These are phyloP conservation scores for Cheilosia soror DNA, from an alignment of 2,888 invertebrate genomes.

Conservation along the genomic window DNA sequence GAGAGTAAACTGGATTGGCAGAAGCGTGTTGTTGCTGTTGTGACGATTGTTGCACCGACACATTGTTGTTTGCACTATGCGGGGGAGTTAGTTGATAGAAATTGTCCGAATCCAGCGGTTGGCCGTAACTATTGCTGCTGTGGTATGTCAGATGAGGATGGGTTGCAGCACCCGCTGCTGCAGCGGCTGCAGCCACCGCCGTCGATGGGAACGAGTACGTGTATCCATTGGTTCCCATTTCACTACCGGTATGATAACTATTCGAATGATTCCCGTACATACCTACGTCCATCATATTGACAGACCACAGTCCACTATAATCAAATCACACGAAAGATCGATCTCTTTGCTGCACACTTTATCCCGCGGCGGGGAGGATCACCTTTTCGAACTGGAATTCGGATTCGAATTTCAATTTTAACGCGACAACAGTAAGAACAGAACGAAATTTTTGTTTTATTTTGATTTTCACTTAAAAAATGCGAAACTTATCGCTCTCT, in stretches of 20 bases:
- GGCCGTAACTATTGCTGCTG: slow-evolving; percentile 79
- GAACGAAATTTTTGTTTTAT: slow-evolving; percentile 18
- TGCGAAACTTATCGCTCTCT: slow-evolving; percentile 8
- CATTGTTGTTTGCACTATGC: slow-evolving; percentile 69
- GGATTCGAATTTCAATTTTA: neutral
- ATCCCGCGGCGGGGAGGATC: slow-evolving; percentile 17
- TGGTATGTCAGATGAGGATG: slow-evolving; percentile 78
- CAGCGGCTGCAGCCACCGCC: slow-evolving; percentile 67
- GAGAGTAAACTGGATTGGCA: slow-evolving; percentile 80
- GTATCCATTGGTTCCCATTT: slow-evolving; percentile 79
- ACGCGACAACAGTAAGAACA: slow-evolving; percentile 11
- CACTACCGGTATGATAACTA: slow-evolving; percentile 79
- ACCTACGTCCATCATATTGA: slow-evolving; percentile 84
- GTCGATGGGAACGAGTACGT: slow-evolving; percentile 79
- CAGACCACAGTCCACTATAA: slow-evolving; percentile 68
- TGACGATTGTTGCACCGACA: slow-evolving; percentile 47
- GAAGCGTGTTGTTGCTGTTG: slow-evolving; percentile 77
- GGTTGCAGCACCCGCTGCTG: slow-evolving; percentile 77
- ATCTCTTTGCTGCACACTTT: slow-evolving; percentile 17
- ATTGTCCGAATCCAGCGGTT: slow-evolving; percentile 77
- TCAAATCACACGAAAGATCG: slow-evolving; percentile 54
- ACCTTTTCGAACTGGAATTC: slow-evolving; percentile 15
- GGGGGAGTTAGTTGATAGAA: slow-evolving; percentile 77
- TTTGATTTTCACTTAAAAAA: neutral
- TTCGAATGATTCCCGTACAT: slow-evolving; percentile 84